Base-by-base conservation (phyloP, 1,140 invertebrate species). In the Pseudomyrmex gracilis region DNA sequence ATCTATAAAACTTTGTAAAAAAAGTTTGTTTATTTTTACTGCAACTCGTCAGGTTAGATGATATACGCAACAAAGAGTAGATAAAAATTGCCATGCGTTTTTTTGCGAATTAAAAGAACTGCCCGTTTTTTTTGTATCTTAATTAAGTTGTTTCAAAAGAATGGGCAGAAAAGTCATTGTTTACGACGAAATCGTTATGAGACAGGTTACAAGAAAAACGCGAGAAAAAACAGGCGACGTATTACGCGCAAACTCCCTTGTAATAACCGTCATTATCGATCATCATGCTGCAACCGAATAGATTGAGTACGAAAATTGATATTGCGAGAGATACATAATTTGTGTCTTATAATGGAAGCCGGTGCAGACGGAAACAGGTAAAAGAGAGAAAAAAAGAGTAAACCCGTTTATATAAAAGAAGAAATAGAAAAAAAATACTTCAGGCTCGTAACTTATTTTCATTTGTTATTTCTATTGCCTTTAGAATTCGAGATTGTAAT, bases 221-320 rank as follows among this genome's bases (percentile, higher is more conserved):
- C 73, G 55, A 13, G 43, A 60, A 60, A 45, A 74, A 47, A 12
- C 2, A 43, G 58, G 61, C 55, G 55, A 49, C n/a, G 78, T 43
- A 63, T 22, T 51, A 47, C 63, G 51, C 45, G 47, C 73, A 70
- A 53, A 60, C 22, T 61, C 34, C 34, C 43, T 45, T 55, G 43
- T 85, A 83, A 90, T 90, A 77, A 90, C 88, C 78, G 43, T 89
- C 73, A 90, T 90, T 90, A 90, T 83, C 73, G 83, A 82, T 82
- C 84, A 89, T 90, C 85, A 60, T 15, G 43, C 45, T 20, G 22
- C 55, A 53, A 70, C 70, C 87, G 73, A 85, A 71, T 66, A 70
- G 43, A 76, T 47, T 49, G 34, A 5, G 13, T 43, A 15, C 55
- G 61, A 74, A 73, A 87, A 89, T 90, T 90, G 86, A 90, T 90